Conservation (phyloP, 2,888 invertebrate genomes). For the Ceramica pisi region DNA sequence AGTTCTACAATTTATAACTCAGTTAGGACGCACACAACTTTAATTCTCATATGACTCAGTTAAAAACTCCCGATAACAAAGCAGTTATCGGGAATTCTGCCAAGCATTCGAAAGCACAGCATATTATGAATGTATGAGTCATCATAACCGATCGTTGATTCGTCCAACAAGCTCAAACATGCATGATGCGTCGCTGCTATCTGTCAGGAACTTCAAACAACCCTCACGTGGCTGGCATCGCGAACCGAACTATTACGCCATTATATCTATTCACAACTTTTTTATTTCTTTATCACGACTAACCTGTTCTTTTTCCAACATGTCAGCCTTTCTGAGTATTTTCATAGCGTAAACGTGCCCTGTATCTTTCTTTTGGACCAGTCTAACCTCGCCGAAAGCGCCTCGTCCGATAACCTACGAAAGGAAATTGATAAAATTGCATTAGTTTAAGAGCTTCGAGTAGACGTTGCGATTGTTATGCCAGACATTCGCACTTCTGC, state of each 20-base stretch:
- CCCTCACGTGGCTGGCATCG: neutral
- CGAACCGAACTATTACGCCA: constrained; percentile 7
- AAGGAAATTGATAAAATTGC: constrained; percentile 4
- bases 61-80: constrained; percentile 29
- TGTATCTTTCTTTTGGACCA: constrained; percentile 99
- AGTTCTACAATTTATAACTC: neutral
- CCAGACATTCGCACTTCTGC: constrained; percentile 33
- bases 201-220: constrained; percentile 5
- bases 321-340: constrained; percentile 99
- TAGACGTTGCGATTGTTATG: constrained; percentile 7
- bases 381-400: constrained; percentile 98
- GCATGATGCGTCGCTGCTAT: neutral
- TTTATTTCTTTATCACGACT: neutral
- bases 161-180: constrained; percentile 1
- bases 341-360: constrained; percentile 99
- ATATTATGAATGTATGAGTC: constrained; percentile 21
- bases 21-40: neutral
- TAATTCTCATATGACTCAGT: constrained; percentile 34
- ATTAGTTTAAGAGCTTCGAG: constrained; percentile 8
- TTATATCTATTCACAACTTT: neutral
- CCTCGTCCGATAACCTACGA: constrained; percentile 95
- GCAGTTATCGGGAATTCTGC: constrained; percentile 31
- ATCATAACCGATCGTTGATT: constrained; percentile 6
- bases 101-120: constrained; percentile 29
- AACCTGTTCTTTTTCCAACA: constrained; percentile 99